These are phyloP conservation scores for Apteryx mantelli DNA, from an alignment of 2,113 vertebrate species.

Conservation along the genomic window DNA sequence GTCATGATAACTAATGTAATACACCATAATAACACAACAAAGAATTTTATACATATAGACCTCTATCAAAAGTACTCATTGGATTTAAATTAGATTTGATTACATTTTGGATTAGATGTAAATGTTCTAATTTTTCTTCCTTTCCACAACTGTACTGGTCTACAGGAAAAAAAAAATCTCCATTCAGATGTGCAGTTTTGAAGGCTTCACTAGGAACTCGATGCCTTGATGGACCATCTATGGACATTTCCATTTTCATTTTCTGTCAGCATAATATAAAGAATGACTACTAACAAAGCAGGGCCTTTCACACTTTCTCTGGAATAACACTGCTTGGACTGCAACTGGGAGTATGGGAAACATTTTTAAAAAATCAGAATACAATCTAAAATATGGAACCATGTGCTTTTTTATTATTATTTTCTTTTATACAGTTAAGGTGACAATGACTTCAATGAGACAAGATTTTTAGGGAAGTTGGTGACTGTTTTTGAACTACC, in stretches of 20 bases:
- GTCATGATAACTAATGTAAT: neutral
- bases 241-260: neutral
- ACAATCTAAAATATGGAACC: neutral
- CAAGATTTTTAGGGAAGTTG: neutral
- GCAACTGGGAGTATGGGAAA: neutral
- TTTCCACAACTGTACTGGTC: neutral
- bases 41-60: neutral
- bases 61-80: neutral
- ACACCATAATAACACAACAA: neutral
- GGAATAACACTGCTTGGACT: neutral
- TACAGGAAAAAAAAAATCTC: fast-evolving
- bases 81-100: neutral
- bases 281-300: neutral
- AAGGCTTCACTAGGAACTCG: neutral
- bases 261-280: neutral
- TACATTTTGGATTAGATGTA: neutral
- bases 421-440: neutral
- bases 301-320: neutral
- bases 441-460: neutral
- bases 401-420: neutral
- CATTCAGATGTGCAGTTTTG: neutral
- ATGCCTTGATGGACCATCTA: neutral
- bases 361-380: neutral
- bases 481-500: neutral
- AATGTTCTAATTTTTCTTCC: neutral